Evolutionary conservation across 2,888 invertebrate genomes (phyloP).

Genomic region (Nezara viridula): DNA sequence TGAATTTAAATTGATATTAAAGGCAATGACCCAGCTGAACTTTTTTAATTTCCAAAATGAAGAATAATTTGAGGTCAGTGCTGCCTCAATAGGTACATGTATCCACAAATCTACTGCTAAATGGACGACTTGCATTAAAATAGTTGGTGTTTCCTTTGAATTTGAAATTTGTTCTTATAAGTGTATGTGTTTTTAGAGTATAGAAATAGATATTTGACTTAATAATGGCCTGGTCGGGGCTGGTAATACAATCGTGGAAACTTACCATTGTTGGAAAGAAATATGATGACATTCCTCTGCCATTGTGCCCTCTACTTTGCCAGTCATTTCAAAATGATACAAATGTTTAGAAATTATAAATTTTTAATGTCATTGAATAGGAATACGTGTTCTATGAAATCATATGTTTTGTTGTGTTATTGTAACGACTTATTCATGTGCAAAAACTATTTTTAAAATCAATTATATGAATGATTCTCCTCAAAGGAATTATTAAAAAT

Average conservation of each 20-base stretch:
- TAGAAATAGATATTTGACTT: background rate
- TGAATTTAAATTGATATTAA: conserved; percentile 12
- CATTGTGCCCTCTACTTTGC: conserved; percentile 2
- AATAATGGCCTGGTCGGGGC: background rate
- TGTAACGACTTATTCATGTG: conserved; percentile 1
- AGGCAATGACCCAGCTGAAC: conserved; percentile 41
- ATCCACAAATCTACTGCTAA: background rate
- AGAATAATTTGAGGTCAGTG: background rate
- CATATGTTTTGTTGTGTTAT: conserved; percentile 3
- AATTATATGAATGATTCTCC: background rate
- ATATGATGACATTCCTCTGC: conserved; percentile 1
- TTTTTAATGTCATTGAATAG: conserved; percentile 6
- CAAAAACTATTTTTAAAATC: background rate
- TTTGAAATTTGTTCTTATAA: background rate
- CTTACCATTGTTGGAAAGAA: conserved; percentile 32
- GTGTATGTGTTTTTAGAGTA: background rate
- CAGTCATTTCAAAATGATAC: conserved; percentile 29
- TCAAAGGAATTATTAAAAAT: background rate
- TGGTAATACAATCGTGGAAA: background rate
- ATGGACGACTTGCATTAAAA: background rate
- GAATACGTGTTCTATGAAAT: background rate
- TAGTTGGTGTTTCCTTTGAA: background rate
- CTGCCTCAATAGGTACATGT: background rate
- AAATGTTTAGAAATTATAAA: background rate
- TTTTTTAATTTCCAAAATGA: background rate